These are phyloP conservation scores for Limonius californicus DNA, from an alignment of 1,140 invertebrate genomes.

Conservation along the genomic window DNA sequence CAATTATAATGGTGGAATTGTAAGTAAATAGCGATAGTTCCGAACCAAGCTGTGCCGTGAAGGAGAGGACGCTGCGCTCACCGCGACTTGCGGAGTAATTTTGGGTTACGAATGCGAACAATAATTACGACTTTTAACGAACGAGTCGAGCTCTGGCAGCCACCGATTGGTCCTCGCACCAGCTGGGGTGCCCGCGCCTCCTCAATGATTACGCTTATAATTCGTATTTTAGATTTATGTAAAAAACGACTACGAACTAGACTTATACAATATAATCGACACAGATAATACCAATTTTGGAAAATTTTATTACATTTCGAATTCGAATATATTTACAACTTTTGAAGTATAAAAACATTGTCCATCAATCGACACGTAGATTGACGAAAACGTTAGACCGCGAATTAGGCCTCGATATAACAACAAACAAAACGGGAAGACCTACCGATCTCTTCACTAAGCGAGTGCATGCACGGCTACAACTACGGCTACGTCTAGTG, in stretches of 20 bases:
- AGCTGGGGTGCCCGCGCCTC: slow-evolving; percentile 44
- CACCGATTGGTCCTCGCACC: slow-evolving; percentile 47
- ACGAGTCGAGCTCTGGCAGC: slow-evolving; percentile 44
- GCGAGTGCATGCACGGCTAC: slow-evolving; percentile 29
- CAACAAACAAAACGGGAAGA: slow-evolving; percentile 22
- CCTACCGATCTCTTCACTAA: slow-evolving; percentile 22
- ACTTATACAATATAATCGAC: slow-evolving; percentile 34
- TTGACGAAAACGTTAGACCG: slow-evolving; percentile 29
- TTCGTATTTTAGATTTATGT: slow-evolving; percentile 35
- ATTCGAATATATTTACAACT: slow-evolving; percentile 18
- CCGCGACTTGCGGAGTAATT: slow-evolving; percentile 9
- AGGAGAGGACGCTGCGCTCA: slow-evolving; percentile 4
- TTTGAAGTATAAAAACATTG: slow-evolving; percentile 15
- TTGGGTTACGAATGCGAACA: neutral
- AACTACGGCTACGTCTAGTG: slow-evolving; percentile 4
- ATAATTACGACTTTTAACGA: neutral
- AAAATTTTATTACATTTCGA: slow-evolving; percentile 11
- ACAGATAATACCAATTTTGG: slow-evolving; percentile 20
- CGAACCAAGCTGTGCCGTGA: neutral
- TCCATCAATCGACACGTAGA: neutral
- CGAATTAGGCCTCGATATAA: slow-evolving; percentile 27
- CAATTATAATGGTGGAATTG: no score
- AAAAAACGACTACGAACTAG: slow-evolving; percentile 44
- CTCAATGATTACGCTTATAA: slow-evolving; percentile 31
- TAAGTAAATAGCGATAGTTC: no score